phyloP scores from a whole-genome alignment of 2,797 vertebrate genomes.

The Lagodon rhomboides region DNA sequence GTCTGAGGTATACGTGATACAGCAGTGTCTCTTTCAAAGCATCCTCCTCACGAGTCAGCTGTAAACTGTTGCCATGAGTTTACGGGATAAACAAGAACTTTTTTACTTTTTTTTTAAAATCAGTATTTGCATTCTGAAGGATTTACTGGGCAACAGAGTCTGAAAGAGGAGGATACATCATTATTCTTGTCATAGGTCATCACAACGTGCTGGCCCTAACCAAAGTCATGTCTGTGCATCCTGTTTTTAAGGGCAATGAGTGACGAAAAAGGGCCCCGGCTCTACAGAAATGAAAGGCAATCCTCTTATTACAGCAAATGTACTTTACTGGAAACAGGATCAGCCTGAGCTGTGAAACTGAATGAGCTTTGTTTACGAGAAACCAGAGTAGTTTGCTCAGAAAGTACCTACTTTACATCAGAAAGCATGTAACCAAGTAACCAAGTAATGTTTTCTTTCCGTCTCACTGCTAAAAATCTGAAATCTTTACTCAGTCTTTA shows the following conservation, averaged over 20 bases:
- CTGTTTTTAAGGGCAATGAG: constrained; percentile 9
- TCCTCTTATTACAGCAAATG: constrained; percentile 49
- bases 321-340: constrained; percentile 47
- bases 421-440: background rate
- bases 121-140: background rate
- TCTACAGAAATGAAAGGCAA: constrained; percentile 33
- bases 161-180: constrained; percentile 2
- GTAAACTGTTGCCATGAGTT: constrained; percentile 8
- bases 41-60: constrained; percentile 28
- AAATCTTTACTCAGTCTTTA: background rate
- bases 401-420: background rate
- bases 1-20: constrained; percentile 6
- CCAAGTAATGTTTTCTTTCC: background rate
- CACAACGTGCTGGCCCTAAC: background rate
- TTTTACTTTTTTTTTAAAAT: background rate
- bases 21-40: constrained; percentile 36
- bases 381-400: background rate
- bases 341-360: constrained; percentile 42
- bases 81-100: constrained; percentile 6
- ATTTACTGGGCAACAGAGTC: background rate
- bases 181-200: constrained; percentile 1
- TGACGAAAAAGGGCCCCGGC: background rate
- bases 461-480: background rate
- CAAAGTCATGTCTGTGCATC: constrained; percentile 23
- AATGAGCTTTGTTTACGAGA: constrained; percentile 30